phyloP scores from a whole-genome alignment of 2,113 vertebrate genomes.

The Campylomormyrus numenius region DNA sequence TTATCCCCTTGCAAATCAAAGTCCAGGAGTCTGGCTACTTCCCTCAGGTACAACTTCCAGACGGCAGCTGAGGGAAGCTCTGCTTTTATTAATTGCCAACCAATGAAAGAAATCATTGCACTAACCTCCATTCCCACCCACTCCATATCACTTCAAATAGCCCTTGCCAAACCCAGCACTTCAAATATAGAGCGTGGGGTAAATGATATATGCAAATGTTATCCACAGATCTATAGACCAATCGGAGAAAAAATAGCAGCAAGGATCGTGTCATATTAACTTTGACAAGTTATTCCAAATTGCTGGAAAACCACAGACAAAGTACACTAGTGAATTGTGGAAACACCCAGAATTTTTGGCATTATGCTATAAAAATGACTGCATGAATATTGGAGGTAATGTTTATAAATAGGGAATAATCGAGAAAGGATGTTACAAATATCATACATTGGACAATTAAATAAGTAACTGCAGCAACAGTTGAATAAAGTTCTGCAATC shows the following conservation, averaged over 20 bases:
- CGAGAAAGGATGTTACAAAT: not conserved
- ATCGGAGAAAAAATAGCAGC: not conserved
- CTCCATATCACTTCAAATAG: not conserved
- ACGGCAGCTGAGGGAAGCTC: conserved; percentile 25
- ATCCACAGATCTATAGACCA: not conserved
- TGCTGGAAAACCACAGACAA: not conserved
- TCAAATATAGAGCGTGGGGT: not conserved
- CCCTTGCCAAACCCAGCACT: not conserved
- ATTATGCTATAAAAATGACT: not conserved
- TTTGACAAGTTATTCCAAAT: not conserved
- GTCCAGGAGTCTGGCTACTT: conserved; percentile 58
- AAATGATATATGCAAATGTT: not conserved
- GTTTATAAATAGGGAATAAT: not conserved
- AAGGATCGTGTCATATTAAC: not conserved
- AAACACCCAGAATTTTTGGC: not conserved
- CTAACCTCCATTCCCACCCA: not conserved
- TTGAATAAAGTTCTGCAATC: not conserved
- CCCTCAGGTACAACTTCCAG: conserved; percentile 63
- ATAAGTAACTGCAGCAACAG: not conserved
- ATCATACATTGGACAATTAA: not conserved
- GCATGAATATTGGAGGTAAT: not conserved
- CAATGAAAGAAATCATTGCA: conserved; percentile 34
- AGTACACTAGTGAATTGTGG: not conserved
- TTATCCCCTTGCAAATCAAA: conserved; percentile 64
- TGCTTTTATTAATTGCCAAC: conserved; percentile 56